Percentiles rank a stretch among this genome's conserved stretches.
Conservation (phyloP, 2,797 vertebrate genomes). For the Euphonia xanthogaster region DNA sequence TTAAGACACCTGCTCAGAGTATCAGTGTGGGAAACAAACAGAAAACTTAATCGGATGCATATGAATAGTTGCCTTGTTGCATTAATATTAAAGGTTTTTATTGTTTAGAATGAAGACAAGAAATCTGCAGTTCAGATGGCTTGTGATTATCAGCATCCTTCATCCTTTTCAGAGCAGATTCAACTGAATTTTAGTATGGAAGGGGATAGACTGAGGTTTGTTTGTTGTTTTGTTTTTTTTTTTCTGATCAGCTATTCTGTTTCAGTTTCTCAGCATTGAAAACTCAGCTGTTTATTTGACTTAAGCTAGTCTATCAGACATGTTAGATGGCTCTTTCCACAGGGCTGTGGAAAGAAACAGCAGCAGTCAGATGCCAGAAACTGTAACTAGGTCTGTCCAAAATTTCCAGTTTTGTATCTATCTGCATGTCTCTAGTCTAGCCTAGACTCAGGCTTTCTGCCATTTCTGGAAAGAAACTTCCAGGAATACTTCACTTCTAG, state of each 20-base stretch:
- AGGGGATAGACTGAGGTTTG: not conserved
- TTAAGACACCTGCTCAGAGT: not conserved
- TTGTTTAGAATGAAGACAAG: not conserved
- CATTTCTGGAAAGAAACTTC: not conserved
- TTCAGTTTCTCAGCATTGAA: slow-evolving; percentile 19
- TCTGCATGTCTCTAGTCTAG: not conserved
- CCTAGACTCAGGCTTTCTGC: not conserved
- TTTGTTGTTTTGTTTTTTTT: not conserved
- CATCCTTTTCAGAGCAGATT: not conserved
- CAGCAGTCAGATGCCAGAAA: not conserved
- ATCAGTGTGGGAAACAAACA: not conserved
- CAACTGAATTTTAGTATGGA: not conserved
- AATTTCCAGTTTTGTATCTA: not conserved
- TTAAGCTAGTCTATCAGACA: not conserved
- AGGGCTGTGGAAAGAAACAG: not conserved
- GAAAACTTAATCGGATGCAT: not conserved
- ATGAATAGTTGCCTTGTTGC: not conserved
- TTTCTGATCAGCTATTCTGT: not conserved
- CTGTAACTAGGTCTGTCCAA: not conserved
- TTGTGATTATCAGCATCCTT: not conserved
- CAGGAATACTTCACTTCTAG: not conserved
- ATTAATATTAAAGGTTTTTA: not conserved
- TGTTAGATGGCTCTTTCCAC: not conserved
- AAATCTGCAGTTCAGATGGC: not conserved
- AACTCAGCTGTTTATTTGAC: slow-evolving; percentile 3